Evolutionary conservation across 2,888 invertebrate genomes (phyloP), one percentile per base, ranked within the genome.

Genomic region (Dolichopus griseipennis): DNA sequence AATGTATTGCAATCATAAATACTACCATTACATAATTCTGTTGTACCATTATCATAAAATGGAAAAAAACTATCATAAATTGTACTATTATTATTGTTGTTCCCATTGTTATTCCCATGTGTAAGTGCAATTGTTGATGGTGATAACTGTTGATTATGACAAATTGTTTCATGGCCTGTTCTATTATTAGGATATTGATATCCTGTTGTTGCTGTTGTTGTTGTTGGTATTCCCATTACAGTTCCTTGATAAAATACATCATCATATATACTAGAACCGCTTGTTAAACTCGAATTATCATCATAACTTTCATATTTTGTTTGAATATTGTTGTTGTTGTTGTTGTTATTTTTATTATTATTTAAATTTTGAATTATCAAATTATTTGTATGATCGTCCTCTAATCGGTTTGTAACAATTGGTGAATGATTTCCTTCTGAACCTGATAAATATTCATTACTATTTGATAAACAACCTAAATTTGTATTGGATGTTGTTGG

Each of bases 211-310:
- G 52, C 2, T 63, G 63, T 63, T 61, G 61, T 61, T 65, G 21
- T 5, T 65, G 27, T 41, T 41, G 52, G 1, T 63, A 27, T 63
- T 27, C 27, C 27, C 12, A 15, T 63, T 27, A 27, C 5, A 6
- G 4, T 2, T 27, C 63, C 27, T 27, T 63, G 22, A 63, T 27
- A 63, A 63, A 27, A 63, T 61, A 68, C 70, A 52, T 71, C 71
- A 15, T 71, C 71, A 52, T 71, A 71, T 1, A 67, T 67, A 65
- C 71, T 71, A 10, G 71, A 71, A 66, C 77, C 78, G 67, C 74
- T 74, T 61, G 81, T 81, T 27, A 80, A 70, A 43, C 81, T 82
- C 62, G 81, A 81, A 41, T 80, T 79, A 52, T 81, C 81, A 67
- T 81, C 81, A 69, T 78, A 80, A 70, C 77, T 79, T 71, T 80